Conservation (phyloP, 2,888 invertebrate genomes). For the Margaritifera margaritifera region DNA sequence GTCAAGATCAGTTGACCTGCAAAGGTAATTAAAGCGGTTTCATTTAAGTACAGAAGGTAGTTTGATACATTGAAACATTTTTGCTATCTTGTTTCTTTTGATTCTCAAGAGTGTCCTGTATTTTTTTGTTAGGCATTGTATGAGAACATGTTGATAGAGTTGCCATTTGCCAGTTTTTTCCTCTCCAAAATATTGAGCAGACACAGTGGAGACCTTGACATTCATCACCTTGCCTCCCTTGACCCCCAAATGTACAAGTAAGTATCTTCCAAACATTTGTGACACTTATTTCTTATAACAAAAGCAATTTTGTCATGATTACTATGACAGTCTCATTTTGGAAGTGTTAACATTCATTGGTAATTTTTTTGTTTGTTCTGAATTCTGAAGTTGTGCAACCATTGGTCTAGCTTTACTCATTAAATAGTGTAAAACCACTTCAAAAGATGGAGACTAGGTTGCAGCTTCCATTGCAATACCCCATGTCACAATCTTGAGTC, state of each 20-base stretch:
- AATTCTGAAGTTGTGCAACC: no score
- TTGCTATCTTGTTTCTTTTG: background rate
- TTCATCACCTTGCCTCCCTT: slow-evolving; percentile 93
- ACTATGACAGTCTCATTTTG: background rate
- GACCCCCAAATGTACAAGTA: slow-evolving; percentile 90
- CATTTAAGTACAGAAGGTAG: background rate
- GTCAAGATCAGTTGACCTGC: no score
- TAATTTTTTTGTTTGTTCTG: no score
- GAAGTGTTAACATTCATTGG: no score
- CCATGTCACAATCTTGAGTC: no score
- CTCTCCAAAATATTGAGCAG: slow-evolving; percentile 84
- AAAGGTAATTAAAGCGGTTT: background rate
- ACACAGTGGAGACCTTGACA: slow-evolving; percentile 83
- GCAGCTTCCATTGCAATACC: no score
- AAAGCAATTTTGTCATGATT: background rate
- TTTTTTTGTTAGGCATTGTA: slow-evolving; percentile 83
- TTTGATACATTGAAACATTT: background rate
- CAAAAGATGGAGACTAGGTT: no score
- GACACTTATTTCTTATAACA: background rate
- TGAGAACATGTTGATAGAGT: slow-evolving; percentile 93
- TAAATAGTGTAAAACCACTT: no score
- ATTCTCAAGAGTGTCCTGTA: no score
- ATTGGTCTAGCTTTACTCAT: no score
- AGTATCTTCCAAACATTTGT: slow-evolving; percentile 24
- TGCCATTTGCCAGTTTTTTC: slow-evolving; percentile 97